Percentiles rank a stretch among this genome's conserved stretches.
These are phyloP conservation scores for Stenoptilia bipunctidactyla DNA, from an alignment of 2,888 invertebrate genomes.

Conservation along the genomic window DNA sequence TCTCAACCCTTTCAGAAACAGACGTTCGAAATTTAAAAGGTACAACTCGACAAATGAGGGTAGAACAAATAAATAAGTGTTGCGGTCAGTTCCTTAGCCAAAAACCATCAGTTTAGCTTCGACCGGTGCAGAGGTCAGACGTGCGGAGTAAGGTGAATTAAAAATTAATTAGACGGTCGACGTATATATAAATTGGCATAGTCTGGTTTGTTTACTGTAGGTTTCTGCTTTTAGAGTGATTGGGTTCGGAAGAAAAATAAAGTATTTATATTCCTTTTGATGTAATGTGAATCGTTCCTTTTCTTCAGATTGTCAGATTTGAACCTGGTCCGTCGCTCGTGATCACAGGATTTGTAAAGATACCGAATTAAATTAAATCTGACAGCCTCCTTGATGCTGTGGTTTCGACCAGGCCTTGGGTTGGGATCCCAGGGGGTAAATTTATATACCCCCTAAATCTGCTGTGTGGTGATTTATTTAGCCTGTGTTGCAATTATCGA, in stretches of 20 bases:
- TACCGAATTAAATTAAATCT: no score
- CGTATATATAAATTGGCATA: conserved; percentile 43
- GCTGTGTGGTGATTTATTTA: no score
- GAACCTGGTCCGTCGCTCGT: no score
- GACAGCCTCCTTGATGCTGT: no score
- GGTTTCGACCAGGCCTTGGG: no score
- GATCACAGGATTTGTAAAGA: no score
- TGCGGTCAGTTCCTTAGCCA: conserved; percentile 40
- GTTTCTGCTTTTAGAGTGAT: conserved; percentile 41
- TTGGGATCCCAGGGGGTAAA: no score
- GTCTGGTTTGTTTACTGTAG: conserved; percentile 45
- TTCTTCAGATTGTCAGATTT: no score
- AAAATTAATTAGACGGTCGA: conserved; percentile 48
- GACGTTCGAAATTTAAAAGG: conserved; percentile 50
- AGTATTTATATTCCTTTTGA: no score
- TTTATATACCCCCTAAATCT: no score
- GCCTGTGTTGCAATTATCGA: no score
- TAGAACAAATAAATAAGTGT: conserved; percentile 57
- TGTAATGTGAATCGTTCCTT: no score
- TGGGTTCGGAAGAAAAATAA: conserved; percentile 19
- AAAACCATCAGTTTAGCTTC: conserved; percentile 52
- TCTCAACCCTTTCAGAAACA: conserved; percentile 10
- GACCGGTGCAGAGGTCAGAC: conserved; percentile 42
- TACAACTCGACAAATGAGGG: conserved; percentile 55
- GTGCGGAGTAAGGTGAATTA: conserved; percentile 45